phyloP scores from a whole-genome alignment of 2,888 invertebrate genomes.

The Drosophila algonquin region DNA sequence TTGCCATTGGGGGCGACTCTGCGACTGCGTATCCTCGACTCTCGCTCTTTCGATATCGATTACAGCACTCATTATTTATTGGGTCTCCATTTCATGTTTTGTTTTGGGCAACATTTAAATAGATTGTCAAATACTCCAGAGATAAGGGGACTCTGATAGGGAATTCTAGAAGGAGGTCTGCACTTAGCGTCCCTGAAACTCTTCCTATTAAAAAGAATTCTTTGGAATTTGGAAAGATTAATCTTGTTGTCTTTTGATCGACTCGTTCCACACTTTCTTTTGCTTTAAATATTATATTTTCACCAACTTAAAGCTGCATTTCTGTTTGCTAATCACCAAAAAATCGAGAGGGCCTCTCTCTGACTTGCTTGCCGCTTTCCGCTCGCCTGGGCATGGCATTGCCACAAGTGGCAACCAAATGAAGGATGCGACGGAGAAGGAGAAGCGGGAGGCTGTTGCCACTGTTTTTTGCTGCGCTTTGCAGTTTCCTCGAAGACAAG shows the following conservation, averaged over 20 bases:
- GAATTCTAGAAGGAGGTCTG: neutral
- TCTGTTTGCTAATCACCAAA: conserved; percentile 11
- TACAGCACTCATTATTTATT: conserved; percentile 32
- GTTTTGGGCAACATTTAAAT: conserved; percentile 5
- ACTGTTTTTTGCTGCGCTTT: conserved; percentile 32
- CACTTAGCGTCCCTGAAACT: no score
- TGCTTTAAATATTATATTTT: neutral
- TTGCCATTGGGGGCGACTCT: neutral
- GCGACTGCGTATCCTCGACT: no score
- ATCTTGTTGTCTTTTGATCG: neutral
- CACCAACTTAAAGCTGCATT: neutral
- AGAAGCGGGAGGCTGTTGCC: neutral
- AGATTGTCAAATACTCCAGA: neutral
- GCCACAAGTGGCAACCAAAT: neutral
- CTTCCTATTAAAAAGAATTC: no score
- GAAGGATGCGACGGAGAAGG: neutral
- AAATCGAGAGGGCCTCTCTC: conserved; percentile 10
- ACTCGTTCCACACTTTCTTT: neutral
- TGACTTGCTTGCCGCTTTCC: neutral
- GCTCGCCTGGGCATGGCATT: conserved; percentile 1
- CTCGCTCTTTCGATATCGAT: conserved; percentile 15
- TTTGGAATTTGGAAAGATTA: neutral
- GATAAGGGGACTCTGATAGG: neutral
- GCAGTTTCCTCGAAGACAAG: conserved; percentile 32
- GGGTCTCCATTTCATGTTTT: neutral